Evolutionary conservation across 2,888 invertebrate species (phyloP).

Genomic region (Phengaris arion): DNA sequence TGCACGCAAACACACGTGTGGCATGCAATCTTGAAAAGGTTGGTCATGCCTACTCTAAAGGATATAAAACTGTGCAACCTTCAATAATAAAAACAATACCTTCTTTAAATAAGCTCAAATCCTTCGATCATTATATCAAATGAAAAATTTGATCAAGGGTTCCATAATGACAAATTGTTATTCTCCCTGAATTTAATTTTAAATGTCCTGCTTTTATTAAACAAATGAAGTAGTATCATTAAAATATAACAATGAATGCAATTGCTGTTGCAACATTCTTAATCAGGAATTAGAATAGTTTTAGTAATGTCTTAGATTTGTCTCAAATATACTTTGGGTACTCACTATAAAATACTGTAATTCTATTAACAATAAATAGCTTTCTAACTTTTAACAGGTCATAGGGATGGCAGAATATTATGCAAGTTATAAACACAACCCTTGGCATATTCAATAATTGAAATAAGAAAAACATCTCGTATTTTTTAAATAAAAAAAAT

Average conservation of each 20-base stretch:
- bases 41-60: too few species aligned
- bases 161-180: conserved; percentile 16
- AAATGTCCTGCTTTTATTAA: neutral
- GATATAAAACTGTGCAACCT: too few species aligned
- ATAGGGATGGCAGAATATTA: neutral
- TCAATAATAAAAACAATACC: too few species aligned
- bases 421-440: neutral
- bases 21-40: too few species aligned
- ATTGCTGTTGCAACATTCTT: neutral
- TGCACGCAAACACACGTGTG: too few species aligned
- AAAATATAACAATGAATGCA: neutral
- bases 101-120: too few species aligned
- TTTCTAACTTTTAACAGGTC: neutral
- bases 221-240: neutral
- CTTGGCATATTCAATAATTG: neutral
- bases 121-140: neutral
- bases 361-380: neutral
- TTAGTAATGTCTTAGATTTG: neutral
- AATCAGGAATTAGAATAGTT: neutral
- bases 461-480: neutral
- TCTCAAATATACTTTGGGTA: neutral
- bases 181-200: neutral
- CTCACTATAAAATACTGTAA: neutral
- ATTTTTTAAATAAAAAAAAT: too few species aligned
- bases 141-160: neutral